These are phyloP conservation scores for Nesidiocoris tenuis DNA, from an alignment of 2,888 invertebrate genomes.

Conservation along the genomic window DNA sequence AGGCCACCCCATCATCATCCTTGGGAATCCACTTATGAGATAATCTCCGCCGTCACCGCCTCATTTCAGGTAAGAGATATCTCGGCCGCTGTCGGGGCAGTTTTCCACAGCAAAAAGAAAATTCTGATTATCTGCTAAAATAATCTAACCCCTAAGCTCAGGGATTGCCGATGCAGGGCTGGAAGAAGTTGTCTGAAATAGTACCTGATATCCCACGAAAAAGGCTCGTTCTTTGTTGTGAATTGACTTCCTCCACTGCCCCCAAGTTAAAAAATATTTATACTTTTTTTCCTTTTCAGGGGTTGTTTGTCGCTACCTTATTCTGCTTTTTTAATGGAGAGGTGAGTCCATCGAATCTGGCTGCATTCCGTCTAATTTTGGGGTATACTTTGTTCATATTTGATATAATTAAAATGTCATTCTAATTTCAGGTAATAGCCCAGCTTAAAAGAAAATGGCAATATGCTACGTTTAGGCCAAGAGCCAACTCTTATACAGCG, in stretches of 20 bases:
- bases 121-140: too few relatives aligned
- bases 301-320: slow-evolving; percentile 85
- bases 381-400: too few relatives aligned
- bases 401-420: too few relatives aligned
- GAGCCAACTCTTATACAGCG: slow-evolving; percentile 80
- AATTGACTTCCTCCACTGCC: too few relatives aligned
- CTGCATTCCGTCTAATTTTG: background rate
- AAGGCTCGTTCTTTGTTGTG: too few relatives aligned
- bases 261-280: slow-evolving; percentile 3
- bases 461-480: slow-evolving; percentile 68
- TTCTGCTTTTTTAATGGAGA: slow-evolving; percentile 96
- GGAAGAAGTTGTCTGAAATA: too few relatives aligned
- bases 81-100: too few relatives aligned
- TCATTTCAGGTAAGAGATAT: slow-evolving; percentile 73
- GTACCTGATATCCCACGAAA: too few relatives aligned
- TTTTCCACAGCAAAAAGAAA: background rate
- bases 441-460: slow-evolving; percentile 82
- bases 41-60: slow-evolving; percentile 79
- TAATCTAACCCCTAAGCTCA: too few relatives aligned
- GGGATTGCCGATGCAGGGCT: too few relatives aligned
- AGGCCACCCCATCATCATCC: slow-evolving; percentile 67
- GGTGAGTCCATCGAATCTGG: slow-evolving; percentile 60
- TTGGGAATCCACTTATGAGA: slow-evolving; percentile 78
- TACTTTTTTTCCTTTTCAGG: slow-evolving; percentile 60
- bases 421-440: slow-evolving; percentile 63